These are phyloP conservation scores for Barnardius zonarius DNA, from an alignment of 2,113 vertebrate genomes.

Conservation along the genomic window DNA sequence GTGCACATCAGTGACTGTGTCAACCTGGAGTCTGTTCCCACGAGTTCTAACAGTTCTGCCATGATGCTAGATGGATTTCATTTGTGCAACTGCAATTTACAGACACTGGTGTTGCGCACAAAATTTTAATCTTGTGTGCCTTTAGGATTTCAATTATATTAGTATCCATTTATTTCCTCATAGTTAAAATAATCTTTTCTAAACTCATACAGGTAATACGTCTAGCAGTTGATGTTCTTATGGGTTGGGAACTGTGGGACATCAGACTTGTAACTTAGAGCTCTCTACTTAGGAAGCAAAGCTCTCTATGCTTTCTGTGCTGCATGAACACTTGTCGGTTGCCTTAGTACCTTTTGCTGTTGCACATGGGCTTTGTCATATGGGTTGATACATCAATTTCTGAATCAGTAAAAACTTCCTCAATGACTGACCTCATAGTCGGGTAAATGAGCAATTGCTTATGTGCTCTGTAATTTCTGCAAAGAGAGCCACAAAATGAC, in stretches of 20 bases:
- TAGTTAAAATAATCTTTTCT: neutral
- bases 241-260: neutral
- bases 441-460: neutral
- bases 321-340: neutral
- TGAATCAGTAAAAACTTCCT: neutral
- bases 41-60: neutral
- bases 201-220: neutral
- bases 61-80: neutral
- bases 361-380: neutral
- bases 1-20: accelerated
- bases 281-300: neutral
- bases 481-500: neutral
- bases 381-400: neutral
- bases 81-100: neutral
- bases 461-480: neutral
- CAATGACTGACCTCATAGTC: neutral
- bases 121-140: neutral
- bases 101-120: neutral
- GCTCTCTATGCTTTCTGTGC: neutral
- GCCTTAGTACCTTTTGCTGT: neutral
- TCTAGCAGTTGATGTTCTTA: neutral
- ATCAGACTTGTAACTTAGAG: neutral
- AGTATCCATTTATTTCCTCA: neutral
- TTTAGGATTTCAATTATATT: neutral
- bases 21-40: neutral